phyloP scores from a whole-genome alignment of 1,140 invertebrate species.

The Dreissena rostriformis region DNA sequence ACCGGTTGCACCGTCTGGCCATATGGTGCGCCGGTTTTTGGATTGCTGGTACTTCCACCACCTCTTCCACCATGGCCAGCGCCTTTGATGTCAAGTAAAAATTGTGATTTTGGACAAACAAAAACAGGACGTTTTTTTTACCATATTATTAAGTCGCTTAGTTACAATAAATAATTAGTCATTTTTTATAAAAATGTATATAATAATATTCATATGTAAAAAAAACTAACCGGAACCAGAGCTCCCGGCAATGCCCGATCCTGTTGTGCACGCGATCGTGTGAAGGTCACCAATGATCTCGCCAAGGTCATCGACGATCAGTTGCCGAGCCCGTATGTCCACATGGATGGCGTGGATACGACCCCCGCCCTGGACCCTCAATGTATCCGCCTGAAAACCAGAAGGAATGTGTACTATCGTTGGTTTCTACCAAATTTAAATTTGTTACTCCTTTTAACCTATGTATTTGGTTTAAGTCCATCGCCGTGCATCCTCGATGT shows the following conservation, averaged over 20 bases:
- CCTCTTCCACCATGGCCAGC: slow-evolving; percentile 74
- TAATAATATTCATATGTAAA: no score
- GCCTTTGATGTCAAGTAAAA: slow-evolving; percentile 39
- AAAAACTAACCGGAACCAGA: slow-evolving; percentile 50
- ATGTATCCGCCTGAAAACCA: slow-evolving; percentile 59
- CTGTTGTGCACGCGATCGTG: slow-evolving; percentile 58
- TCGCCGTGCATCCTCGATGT: no score
- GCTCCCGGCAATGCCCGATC: slow-evolving; percentile 53
- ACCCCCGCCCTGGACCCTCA: slow-evolving; percentile 67
- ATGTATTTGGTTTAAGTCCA: no score
- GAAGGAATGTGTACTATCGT: no score
- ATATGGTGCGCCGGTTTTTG: slow-evolving; percentile 59
- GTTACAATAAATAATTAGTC: no score
- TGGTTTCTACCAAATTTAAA: no score
- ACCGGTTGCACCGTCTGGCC: slow-evolving; percentile 68
- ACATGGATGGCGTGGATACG: slow-evolving; percentile 67
- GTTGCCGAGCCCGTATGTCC: slow-evolving; percentile 58
- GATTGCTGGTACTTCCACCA: slow-evolving; percentile 57
- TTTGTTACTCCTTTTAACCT: no score
- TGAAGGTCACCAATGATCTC: slow-evolving; percentile 67
- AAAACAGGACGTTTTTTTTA: no score
- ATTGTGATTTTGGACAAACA: no score
- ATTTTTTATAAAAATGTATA: no score
- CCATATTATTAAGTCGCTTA: no score
- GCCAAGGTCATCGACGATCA: slow-evolving; percentile 71